Base-by-base conservation (phyloP, 2,797 vertebrate species). In the Rhincodon typus region DNA sequence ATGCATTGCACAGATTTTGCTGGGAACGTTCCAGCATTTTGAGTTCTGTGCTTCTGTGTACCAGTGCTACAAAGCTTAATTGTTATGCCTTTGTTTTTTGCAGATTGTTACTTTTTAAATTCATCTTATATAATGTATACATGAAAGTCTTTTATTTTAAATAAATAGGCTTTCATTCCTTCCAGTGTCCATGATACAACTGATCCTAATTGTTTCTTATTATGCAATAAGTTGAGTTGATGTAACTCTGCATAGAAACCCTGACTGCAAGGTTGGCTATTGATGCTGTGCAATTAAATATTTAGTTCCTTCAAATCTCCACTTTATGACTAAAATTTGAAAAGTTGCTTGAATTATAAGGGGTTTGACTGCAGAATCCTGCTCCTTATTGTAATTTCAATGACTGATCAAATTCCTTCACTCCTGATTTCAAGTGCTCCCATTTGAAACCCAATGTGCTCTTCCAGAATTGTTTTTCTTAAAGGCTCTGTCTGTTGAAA, bases 91-190 rank as follows among this genome's bases (percentile, higher is more conserved):
- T 69, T 69, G 15, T 69, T 69, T 69, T 69, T 17, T 69, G 19
- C 67, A 69, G 67, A 0, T 21, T 69, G 17, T 69, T 69, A 13
- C 67, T 21, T 17, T 69, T 69, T 69, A 69, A 69, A 4, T 57
- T 57, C 57, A 57, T 57, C 57, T 57, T 3, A 7, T 57, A 57
- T 8, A 57, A 57, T 57, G 57, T 57, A 12, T 57, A 57, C 5
- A 57, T 57, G 57, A 57, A 57, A 57, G 57, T 57, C 46, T 57
- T 57, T 57, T 57, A 0, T 57, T 57, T 57, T 8, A 57, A 57
- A 57, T 57, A 57, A 96, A 96, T 98, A 97, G 96, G 96, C 95
- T 96, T 97, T 97, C 70, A 96, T 96, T 97, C 97, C 98, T 98
- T 98, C 97, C 97, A 97, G 97, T 97, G 96, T 96, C 97, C 96